phyloP scores from a whole-genome alignment of 2,888 invertebrate species.

The Dorcus hopei region DNA sequence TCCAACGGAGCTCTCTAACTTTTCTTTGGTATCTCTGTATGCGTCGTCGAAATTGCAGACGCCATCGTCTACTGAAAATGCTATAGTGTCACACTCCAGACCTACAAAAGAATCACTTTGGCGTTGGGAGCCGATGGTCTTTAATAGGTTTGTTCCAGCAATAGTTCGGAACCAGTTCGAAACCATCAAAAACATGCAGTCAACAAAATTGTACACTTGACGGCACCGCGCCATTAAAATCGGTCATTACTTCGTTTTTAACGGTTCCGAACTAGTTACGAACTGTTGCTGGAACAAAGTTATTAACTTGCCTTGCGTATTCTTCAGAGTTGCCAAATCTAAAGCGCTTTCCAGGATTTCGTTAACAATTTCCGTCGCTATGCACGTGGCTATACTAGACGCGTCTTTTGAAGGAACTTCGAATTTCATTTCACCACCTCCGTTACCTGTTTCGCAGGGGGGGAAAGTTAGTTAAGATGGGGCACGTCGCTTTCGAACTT shows the following conservation, averaged over 20 bases:
- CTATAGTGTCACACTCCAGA: conserved; percentile 15
- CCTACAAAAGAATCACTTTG: conserved; percentile 1
- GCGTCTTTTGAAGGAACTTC: conserved; percentile 13
- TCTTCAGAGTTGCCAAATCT: conserved; percentile 31
- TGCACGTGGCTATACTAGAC: conserved; percentile 14
- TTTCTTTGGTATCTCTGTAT: background rate
- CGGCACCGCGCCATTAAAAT: no score
- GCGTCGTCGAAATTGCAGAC: conserved; percentile 2
- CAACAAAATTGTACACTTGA: no score
- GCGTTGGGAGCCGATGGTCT: background rate
- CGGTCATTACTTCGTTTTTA: no score
- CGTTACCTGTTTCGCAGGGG: conserved; percentile 16
- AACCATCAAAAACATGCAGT: no score
- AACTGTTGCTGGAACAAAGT: no score
- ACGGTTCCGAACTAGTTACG: no score
- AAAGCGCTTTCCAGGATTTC: conserved; percentile 46
- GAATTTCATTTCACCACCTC: conserved; percentile 25
- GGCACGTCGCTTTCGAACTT: conserved; percentile 1
- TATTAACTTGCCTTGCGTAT: no score
- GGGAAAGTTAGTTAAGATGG: background rate
- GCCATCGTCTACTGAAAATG: conserved; percentile 15
- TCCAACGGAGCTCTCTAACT: background rate
- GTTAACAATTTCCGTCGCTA: conserved; percentile 36
- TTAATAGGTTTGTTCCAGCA: no score
- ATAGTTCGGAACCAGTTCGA: no score